Base-by-base conservation (phyloP, 1,140 invertebrate species). In the Samia ricini region DNA sequence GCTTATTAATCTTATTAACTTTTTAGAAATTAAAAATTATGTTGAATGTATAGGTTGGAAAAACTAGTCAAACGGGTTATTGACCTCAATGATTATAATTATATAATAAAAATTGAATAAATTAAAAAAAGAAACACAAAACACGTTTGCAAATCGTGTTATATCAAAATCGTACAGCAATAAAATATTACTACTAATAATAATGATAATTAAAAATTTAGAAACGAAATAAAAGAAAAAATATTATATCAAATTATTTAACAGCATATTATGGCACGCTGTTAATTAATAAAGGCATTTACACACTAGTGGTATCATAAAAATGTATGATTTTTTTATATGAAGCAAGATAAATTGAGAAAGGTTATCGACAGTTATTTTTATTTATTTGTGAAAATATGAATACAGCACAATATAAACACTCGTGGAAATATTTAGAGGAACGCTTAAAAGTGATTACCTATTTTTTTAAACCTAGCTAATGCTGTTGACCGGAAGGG, bases 151-250 rank as follows among this genome's bases (percentile, higher is more conserved):
- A 15, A 42, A 42, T 15, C 21, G 50, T 7, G 8, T 20, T 4
- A 51, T 19, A 20, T 7, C 15, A 22, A 21, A 22, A 22, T 22
- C 12, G 21, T 23, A 21, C 4, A 22, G 15, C 52, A 55, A 55
- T 55, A 55, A 55, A 55, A 55, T 22, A 24, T 2, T 51, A 24
- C 49, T 7, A 24, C 49, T 7, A 54, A 18, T 51, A 63, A 69
- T 69, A 63, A 69, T 63, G 56, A 51, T 65, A 65, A 69, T 64
- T 7, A 65, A 50, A 33, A 63, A 63, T 65, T 69, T 63, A 69
- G 63, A 65, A 56, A 56, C 59, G 42, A 60, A 63, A 65, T 24
- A 59, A 58, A 69, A 61, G n/a, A n/a, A n/a, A n/a, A n/a, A n/a
- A n/a, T n/a, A n/a, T n/a, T n/a, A n/a, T n/a, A 52, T 61, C 4